These are phyloP conservation scores for Isoperla grammatica DNA, from an alignment of 2,888 invertebrate species.

Conservation along the genomic window DNA sequence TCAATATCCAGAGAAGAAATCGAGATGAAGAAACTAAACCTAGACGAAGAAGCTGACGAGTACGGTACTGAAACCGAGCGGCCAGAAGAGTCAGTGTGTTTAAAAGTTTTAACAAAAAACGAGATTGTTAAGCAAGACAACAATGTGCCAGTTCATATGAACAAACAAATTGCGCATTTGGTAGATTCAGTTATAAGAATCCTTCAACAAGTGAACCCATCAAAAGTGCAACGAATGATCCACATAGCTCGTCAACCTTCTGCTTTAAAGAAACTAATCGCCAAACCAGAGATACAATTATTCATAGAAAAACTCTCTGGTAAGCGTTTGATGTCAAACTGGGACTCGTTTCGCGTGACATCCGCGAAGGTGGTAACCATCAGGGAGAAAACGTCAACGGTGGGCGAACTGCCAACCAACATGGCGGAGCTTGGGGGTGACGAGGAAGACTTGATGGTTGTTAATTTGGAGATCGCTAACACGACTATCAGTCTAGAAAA, in stretches of 20 bases:
- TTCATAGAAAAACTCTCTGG: neutral
- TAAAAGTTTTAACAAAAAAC: no score
- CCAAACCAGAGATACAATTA: conserved; percentile 4
- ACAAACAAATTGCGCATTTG: neutral
- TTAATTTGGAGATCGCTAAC: no score
- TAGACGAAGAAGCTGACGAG: no score
- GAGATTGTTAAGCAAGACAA: no score
- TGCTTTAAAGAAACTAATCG: neutral
- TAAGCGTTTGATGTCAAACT: neutral
- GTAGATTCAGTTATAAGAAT: neutral
- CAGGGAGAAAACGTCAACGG: no score
- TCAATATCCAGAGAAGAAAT: no score
- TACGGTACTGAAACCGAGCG: no score
- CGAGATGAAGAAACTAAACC: no score
- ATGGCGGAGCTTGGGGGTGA: no score
- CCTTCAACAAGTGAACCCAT: neutral
- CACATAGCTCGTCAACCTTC: neutral
- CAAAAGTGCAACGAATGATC: neutral
- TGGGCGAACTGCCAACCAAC: no score
- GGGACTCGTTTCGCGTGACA: neutral
- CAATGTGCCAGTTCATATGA: neutral
- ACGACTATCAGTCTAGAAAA: neutral
- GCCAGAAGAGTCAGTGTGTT: no score
- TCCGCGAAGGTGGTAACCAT: neutral
- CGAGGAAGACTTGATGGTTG: no score